Evolutionary conservation across 2,113 vertebrate species (phyloP), one percentile per base, ranked within the genome.

Genomic region (Ibidorhyncha struthersii): DNA sequence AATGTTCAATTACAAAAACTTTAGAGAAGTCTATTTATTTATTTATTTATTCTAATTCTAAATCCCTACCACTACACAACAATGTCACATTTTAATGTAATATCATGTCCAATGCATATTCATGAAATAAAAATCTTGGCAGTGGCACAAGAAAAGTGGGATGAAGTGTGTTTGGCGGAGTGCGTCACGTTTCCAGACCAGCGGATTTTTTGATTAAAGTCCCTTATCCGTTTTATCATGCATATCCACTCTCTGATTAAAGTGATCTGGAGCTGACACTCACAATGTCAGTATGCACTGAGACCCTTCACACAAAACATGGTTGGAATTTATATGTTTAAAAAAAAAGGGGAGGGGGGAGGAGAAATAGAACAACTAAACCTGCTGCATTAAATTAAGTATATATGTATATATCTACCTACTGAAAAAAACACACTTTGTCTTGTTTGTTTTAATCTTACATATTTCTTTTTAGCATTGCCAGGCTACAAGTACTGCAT

Each of bases 151-250:
- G 98, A 97, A 98, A 98, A 98, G 98, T 97, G 98, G 98, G 98
- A 98, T 98, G 99, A 98, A 99, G 99, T 99, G 98, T 99, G 99
- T 99, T 99, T 99, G 99, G 99, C 98, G 98, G 99, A 99, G 99
- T 99, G 99, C 99, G 99, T 99, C 99, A 98, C 98, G 98, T 99
- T 99, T 99, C 99, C 99, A 99, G 99, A 99, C 99, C 99, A 99
- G 99, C 98, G 99, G 99, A 99, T 99, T 99, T 99, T 99, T 99
- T 99, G 99, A 99, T 99, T 99, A 99, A 99, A 99, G 99, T 99
- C 99, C 99, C 99, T 99, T 99, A 99, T 99, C 99, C 99, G 98
- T 99, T 99, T 99, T 99, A 99, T 99, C 99, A 99, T 99, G 99
- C 99, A 99, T 99, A 99, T 99, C 99, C 99, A 99, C 98, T 98